phyloP scores from a whole-genome alignment of 1,140 invertebrate genomes.

The Nasonia giraulti region DNA sequence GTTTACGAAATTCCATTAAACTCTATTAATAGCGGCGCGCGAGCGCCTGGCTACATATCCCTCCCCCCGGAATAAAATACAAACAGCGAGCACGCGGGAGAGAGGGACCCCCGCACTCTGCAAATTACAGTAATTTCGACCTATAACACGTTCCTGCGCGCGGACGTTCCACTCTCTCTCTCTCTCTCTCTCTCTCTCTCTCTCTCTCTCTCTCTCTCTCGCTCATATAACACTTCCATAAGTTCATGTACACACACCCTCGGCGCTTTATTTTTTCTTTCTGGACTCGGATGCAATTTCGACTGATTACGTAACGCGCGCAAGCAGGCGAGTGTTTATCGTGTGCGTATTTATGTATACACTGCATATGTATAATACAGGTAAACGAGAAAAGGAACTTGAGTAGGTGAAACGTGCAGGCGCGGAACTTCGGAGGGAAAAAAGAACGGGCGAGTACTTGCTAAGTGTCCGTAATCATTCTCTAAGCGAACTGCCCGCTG shows the following conservation, averaged over 20 bases:
- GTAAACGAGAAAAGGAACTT: background rate
- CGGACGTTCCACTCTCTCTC: too few relatives aligned
- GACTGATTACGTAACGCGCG: constrained; percentile 37
- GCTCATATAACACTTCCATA: background rate
- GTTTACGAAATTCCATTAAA: constrained; percentile 30
- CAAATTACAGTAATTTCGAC: constrained; percentile 43
- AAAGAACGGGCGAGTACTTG: constrained; percentile 32
- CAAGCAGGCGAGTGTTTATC: background rate
- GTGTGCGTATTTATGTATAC: background rate
- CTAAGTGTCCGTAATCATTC: constrained; percentile 53
- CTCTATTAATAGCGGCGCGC: background rate
- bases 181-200: background rate
- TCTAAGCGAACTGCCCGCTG: constrained; percentile 31
- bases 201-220: background rate
- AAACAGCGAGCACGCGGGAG: constrained; percentile 34
- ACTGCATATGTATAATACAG: background rate
- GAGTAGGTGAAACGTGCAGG: background rate
- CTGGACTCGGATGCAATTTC: constrained; percentile 27
- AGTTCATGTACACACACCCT: background rate
- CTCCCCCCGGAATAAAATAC: constrained; percentile 10
- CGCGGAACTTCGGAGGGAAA: background rate
- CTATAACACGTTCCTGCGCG: background rate
- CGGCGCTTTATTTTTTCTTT: constrained; percentile 24
- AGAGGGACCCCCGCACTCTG: constrained; percentile 29
- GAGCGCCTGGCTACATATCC: background rate